Conservation (phyloP, 1,140 invertebrate genomes). For the Psix sp. region DNA sequence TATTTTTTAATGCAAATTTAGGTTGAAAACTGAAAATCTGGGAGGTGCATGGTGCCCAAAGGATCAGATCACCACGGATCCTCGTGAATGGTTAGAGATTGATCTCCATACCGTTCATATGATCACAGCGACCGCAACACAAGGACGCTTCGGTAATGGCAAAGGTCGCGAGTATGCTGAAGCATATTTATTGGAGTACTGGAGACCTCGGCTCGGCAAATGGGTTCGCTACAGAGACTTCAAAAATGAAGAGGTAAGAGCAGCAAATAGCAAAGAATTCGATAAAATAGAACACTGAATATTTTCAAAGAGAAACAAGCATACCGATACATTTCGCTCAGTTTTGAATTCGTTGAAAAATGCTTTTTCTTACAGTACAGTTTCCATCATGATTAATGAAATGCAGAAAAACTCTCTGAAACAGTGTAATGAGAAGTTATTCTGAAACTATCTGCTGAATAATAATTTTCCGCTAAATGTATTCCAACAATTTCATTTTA, state of each 20-base stretch:
- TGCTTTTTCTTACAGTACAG: background rate
- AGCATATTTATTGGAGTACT: slow-evolving; percentile 88
- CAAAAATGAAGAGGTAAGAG: slow-evolving; percentile 83
- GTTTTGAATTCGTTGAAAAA: slow-evolving; percentile 3
- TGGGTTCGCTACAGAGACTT: slow-evolving; percentile 85
- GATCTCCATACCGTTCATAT: slow-evolving; percentile 85
- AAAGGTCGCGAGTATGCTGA: slow-evolving; percentile 88
- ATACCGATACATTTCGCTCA: slow-evolving; percentile 11
- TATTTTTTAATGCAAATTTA: slow-evolving; percentile 73
- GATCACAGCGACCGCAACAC: slow-evolving; percentile 88
- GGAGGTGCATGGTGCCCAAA: slow-evolving; percentile 93
- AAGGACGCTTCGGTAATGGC: slow-evolving; percentile 91
- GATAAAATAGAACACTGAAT: slow-evolving; percentile 39
- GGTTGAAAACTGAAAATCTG: slow-evolving; percentile 85
- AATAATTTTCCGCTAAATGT: too few relatives aligned
- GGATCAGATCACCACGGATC: slow-evolving; percentile 83
- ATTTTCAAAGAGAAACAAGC: slow-evolving; percentile 20
- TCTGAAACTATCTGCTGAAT: too few relatives aligned
- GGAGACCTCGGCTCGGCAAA: slow-evolving; percentile 82
- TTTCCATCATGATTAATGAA: too few relatives aligned
- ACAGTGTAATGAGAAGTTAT: too few relatives aligned
- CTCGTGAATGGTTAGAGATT: slow-evolving; percentile 88
- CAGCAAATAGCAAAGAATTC: slow-evolving; percentile 40
- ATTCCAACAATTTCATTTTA: too few relatives aligned
- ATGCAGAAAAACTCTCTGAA: too few relatives aligned